Conservation (phyloP, 1,140 invertebrate genomes). For the Asobara japonica region DNA sequence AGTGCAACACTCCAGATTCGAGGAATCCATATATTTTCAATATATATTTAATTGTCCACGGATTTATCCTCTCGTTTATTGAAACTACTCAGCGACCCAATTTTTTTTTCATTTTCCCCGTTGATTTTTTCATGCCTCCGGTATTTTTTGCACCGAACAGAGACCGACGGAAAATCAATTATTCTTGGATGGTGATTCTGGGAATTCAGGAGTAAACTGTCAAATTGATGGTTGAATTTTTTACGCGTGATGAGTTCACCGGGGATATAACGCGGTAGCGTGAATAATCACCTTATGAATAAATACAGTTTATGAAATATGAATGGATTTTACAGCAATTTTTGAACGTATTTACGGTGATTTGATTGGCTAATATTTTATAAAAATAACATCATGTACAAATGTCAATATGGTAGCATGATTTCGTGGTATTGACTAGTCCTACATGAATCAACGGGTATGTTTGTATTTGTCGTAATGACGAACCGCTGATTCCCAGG, state of each 20-base stretch:
- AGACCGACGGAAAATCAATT: background rate
- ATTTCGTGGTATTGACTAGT: background rate
- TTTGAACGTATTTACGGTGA: no score
- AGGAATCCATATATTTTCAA: no score
- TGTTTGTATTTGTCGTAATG: slow-evolving; percentile 20
- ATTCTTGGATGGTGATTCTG: background rate
- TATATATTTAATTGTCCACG: background rate
- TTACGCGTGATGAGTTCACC: background rate
- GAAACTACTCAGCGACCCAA: background rate
- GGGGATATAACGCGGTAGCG: no score
- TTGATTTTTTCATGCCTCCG: background rate
- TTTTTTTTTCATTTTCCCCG: no score
- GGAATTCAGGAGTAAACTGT: background rate
- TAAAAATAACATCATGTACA: background rate
- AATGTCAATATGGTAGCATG: background rate
- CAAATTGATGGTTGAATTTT: background rate
- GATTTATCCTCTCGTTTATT: no score
- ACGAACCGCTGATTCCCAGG: slow-evolving; percentile 24
- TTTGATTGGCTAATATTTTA: no score
- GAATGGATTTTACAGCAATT: no score
- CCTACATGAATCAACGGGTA: background rate
- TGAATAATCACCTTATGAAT: background rate
- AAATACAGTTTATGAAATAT: no score
- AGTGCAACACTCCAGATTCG: no score
- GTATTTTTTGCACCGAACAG: background rate